Percentiles rank a stretch among this genome's conserved stretches.
These are phyloP conservation scores for Calameuta filiformis DNA, from an alignment of 2,888 invertebrate genomes.

Conservation along the genomic window DNA sequence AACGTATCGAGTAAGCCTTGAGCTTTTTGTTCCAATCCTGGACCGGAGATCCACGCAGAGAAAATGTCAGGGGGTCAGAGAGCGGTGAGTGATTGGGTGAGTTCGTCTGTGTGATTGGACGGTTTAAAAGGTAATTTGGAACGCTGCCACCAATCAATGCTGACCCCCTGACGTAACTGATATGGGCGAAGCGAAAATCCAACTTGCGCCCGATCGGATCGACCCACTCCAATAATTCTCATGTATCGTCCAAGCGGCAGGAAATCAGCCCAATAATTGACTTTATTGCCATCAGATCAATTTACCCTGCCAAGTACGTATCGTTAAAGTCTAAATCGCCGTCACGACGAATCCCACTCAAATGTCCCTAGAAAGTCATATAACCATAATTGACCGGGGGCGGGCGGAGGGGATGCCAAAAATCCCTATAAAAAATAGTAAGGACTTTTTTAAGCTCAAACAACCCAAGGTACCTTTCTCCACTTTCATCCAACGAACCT, in stretches of 20 bases:
- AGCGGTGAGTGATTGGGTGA: slow-evolving; percentile 6
- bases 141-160: slow-evolving; percentile 55
- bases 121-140: slow-evolving; percentile 55
- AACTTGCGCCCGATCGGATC: slow-evolving; percentile 34
- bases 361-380: neutral
- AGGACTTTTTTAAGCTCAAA: too few relatives aligned
- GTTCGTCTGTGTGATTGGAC: slow-evolving; percentile 32
- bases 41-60: neutral
- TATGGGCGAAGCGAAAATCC: slow-evolving; percentile 48
- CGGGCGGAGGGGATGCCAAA: too few relatives aligned
- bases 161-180: slow-evolving; percentile 39
- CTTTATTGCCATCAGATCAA: neutral
- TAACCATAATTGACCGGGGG: neutral
- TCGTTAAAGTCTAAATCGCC: neutral
- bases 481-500: neutral
- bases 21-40: neutral
- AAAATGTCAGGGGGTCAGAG: neutral
- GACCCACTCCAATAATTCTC: slow-evolving; percentile 8
- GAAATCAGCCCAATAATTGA: neutral
- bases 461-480: neutral
- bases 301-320: neutral
- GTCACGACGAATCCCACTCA: fast-evolving
- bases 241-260: neutral
- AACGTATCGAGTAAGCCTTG: neutral
- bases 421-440: too few relatives aligned